Base-by-base conservation (phyloP, 2,888 invertebrate species). In the Drosophila robusta region DNA sequence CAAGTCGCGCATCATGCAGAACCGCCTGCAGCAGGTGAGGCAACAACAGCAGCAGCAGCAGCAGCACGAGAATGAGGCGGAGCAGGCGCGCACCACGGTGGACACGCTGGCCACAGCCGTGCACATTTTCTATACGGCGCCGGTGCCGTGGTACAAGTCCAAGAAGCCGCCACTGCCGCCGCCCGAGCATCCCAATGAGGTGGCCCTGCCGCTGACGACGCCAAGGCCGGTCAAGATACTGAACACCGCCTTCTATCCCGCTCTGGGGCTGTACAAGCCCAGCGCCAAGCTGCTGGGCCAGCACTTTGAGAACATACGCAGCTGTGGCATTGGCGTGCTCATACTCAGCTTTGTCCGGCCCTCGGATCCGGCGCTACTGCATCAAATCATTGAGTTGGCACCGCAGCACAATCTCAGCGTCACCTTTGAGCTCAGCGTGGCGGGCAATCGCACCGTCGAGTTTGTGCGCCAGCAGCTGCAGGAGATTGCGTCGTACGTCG, bases 341-440 rank as follows among this genome's bases (percentile, higher is more conserved):
- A 94, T 92, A 93, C 29, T 95, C 92, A 95, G 93, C 70, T 94
- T 94, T 18, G 82, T 69, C 2, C 89, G 89, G 22, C 68, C 89
- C 0, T 61, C 80, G n/a, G 90, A 90, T 52, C 45, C 74, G 42
- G 84, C 92, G n/a, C 61, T 93, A 29, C 74, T 88, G 16, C 93
- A 93, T 58, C 88, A 92, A 11, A 87, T 93, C 44, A 89, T 94
- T 75, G 92, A 93, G 42, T 78, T 93, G 14, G 94, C 93, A 4
- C 92, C 93, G 7, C 91, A 91, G 50, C 92, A 93, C 75, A 92
- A 93, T 74, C 88, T 94, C 4, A 93, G 94, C 90, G 92, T 95
- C 14, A 93, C 94, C 8, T 93, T 94, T 32, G 95, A 95, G 85
- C 92, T 95, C 39, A 94, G 94, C 75, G 94, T 94, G 4, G 94